phyloP scores from a whole-genome alignment of 1,140 invertebrate genomes.

The Elysia chlorotica region DNA sequence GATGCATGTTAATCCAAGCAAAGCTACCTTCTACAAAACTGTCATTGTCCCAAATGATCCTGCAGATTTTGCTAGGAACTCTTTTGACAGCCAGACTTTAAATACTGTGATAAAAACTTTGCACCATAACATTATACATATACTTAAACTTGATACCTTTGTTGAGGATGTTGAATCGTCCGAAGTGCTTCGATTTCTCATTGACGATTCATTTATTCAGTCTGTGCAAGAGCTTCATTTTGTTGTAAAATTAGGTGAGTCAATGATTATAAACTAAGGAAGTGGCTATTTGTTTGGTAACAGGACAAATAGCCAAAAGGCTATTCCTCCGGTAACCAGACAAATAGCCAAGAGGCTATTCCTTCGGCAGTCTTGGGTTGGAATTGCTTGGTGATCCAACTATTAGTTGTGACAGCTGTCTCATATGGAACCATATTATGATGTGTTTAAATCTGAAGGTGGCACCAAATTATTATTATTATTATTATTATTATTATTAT shows the following conservation, averaged over 20 bases:
- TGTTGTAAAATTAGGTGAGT: slow-evolving; percentile 49
- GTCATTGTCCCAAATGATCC: slow-evolving; percentile 55
- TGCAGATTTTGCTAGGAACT: slow-evolving; percentile 55
- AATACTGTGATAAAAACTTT: slow-evolving; percentile 44
- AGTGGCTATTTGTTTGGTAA: too few relatives aligned
- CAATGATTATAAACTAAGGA: too few relatives aligned
- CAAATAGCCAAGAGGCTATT: too few relatives aligned
- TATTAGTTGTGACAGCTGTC: too few relatives aligned
- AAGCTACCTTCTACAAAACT: slow-evolving; percentile 37
- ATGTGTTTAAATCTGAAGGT: too few relatives aligned
- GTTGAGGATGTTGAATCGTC: slow-evolving; percentile 37
- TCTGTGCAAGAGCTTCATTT: slow-evolving; percentile 51
- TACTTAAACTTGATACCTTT: slow-evolving; percentile 46
- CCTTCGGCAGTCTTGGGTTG: too few relatives aligned
- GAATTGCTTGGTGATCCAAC: too few relatives aligned
- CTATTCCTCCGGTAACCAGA: too few relatives aligned
- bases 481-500: too few relatives aligned
- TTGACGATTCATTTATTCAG: slow-evolving; percentile 46
- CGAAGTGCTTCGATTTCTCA: slow-evolving; percentile 53
- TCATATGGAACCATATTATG: too few relatives aligned
- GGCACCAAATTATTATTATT: too few relatives aligned
- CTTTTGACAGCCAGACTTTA: slow-evolving; percentile 51
- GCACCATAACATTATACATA: slow-evolving; percentile 42
- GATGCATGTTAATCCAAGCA: neutral
- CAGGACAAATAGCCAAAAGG: too few relatives aligned